phyloP scores from a whole-genome alignment of 2,113 vertebrate genomes.

The Orycteropus afer region DNA sequence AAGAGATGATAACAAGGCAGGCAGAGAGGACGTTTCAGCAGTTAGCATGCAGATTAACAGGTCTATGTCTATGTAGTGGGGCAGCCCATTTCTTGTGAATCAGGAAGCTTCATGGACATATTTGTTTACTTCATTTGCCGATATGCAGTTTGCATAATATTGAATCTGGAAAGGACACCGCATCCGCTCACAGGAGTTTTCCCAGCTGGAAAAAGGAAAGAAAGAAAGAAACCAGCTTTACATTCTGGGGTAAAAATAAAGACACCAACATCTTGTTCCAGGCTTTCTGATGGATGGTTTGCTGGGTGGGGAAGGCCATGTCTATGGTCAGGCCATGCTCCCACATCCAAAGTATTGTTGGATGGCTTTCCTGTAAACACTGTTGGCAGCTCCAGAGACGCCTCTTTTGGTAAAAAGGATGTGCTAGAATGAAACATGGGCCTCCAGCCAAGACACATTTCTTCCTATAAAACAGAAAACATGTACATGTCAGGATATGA shows the following conservation, averaged over 20 bases:
- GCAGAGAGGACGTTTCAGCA: fast-evolving
- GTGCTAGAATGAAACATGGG: conserved; percentile 74
- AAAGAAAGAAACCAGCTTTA: conserved; percentile 55
- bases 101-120: conserved; percentile 58
- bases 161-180: conserved; percentile 79
- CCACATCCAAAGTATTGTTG: conserved; percentile 54
- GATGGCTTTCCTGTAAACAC: conserved; percentile 64
- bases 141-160: conserved; percentile 81
- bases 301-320: neutral
- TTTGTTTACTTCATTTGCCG: conserved; percentile 70
- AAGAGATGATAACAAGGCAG: neutral
- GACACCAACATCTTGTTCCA: conserved; percentile 59
- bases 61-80: neutral
- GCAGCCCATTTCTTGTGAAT: neutral
- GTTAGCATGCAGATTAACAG: fast-evolving
- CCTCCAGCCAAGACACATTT: conserved; percentile 71
- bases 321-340: conserved; percentile 57
- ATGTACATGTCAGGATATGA: conserved; percentile 28
- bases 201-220: conserved; percentile 70
- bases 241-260: conserved; percentile 70
- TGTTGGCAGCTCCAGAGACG: conserved; percentile 66
- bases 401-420: conserved; percentile 78
- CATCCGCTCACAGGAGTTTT: conserved; percentile 72
- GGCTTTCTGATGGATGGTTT: conserved; percentile 18
- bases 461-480: conserved; percentile 72